Evolutionary conservation across 92 coral and sea anemone genomes (phyloP).

Genomic region (Muricea muricata): DNA sequence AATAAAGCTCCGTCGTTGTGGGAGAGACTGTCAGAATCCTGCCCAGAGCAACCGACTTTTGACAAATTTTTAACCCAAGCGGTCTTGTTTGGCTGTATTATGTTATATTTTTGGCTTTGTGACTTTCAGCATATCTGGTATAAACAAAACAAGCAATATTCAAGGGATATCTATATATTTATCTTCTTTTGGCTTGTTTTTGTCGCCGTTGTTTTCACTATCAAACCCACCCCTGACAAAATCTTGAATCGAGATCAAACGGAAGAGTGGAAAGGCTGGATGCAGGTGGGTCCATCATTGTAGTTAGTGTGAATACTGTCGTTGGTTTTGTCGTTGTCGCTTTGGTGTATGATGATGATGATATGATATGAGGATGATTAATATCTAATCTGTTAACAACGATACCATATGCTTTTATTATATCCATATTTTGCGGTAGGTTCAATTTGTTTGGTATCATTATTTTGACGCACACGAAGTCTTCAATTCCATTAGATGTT

Average conservation of each 20-base stretch:
- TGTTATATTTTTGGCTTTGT: conserved; percentile 97
- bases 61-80: conserved; percentile 84
- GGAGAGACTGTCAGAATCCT: conserved; percentile 78
- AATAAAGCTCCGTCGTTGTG: conserved; percentile 32
- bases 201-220: conserved; percentile 84
- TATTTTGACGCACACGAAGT: conserved; percentile 97
- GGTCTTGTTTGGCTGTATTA: conserved; percentile 85
- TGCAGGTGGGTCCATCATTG: conserved; percentile 79
- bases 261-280: conserved; percentile 99
- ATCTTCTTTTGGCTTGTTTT: conserved; percentile 81
- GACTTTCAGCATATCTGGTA: conserved; percentile 98
- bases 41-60: conserved; percentile 86
- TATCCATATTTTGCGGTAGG: conserved; percentile 67
- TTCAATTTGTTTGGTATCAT: conserved; percentile 99
- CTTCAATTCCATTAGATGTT: conserved; percentile 94
- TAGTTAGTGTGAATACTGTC: not conserved
- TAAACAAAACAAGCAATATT: conserved; percentile 92
- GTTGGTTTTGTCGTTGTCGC: not conserved
- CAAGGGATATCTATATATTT: conserved; percentile 85
- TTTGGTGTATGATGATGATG: not conserved
- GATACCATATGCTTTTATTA: too few relatives aligned
- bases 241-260: conserved; percentile 97
- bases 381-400: too few relatives aligned
- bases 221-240: conserved; percentile 84
- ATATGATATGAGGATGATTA: too few relatives aligned